Conservation (phyloP, 2,888 invertebrate species). For the Frankliniella intonsa region DNA sequence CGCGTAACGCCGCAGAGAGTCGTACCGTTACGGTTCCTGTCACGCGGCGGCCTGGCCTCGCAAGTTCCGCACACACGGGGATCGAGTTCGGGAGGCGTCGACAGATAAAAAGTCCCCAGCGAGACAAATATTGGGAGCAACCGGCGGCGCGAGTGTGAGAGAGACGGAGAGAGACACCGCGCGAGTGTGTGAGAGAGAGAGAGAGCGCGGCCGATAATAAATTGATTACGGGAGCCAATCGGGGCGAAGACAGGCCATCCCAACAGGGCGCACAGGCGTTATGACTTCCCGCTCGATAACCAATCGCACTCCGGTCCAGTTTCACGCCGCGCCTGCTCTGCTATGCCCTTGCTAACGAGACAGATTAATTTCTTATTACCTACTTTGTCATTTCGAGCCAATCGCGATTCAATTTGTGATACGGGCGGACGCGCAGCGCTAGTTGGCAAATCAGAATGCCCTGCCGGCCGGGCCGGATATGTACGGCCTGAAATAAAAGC, state of each 20-base stretch:
- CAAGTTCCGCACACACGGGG: neutral
- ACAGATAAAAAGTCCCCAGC: neutral
- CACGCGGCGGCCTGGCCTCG: neutral
- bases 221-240: too few relatives aligned
- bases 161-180: neutral
- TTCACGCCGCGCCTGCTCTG: neutral
- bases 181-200: too few relatives aligned
- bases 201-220: too few relatives aligned
- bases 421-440: neutral
- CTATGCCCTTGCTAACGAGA: neutral
- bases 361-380: constrained; percentile 22
- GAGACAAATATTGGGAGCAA: neutral
- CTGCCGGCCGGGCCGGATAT: neutral
- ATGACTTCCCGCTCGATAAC: too few relatives aligned
- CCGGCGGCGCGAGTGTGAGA: neutral
- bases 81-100: neutral
- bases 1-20: neutral
- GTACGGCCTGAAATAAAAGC: too few relatives aligned
- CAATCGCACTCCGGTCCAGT: neutral
- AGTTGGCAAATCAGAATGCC: neutral
- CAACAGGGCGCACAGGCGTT: too few relatives aligned
- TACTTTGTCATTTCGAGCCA: constrained; percentile 10
- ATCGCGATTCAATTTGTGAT: constrained; percentile 14
- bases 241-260: neutral
- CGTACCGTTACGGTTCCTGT: neutral